Percentiles rank a stretch among this genome's conserved stretches.
phyloP scores from a whole-genome alignment of 2,888 invertebrate genomes.

The Parelbella ahira region DNA sequence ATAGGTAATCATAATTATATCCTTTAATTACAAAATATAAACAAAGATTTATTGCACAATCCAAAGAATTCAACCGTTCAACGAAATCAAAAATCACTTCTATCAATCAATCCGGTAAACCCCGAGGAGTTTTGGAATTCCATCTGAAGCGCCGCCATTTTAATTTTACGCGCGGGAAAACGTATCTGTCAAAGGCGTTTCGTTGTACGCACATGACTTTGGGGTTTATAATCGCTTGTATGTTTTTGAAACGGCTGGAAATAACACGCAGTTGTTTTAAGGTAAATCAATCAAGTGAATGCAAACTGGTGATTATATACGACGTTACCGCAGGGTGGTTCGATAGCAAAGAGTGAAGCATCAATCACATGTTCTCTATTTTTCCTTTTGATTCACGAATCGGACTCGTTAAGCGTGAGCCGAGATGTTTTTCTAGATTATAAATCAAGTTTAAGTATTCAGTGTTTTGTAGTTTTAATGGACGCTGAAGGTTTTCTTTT shows the following conservation, averaged over 20 bases:
- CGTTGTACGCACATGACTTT: constrained; percentile 11
- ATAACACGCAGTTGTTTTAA: constrained; percentile 25
- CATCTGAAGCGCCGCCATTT: constrained; percentile 26
- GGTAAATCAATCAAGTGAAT: constrained; percentile 46
- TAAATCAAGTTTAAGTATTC: constrained; percentile 24
- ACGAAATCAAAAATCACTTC: constrained; percentile 28
- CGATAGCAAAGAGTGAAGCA: constrained; percentile 40
- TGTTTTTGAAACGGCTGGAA: constrained; percentile 12
- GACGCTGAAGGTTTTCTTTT: too few species aligned
- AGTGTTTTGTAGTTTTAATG: constrained; percentile 15
- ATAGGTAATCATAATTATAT: too few species aligned
- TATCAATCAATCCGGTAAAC: constrained; percentile 30
- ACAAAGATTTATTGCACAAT: constrained; percentile 12
- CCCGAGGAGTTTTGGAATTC: constrained; percentile 29
- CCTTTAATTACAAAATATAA: constrained; percentile 7
- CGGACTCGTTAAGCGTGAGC: constrained; percentile 28
- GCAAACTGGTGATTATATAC: constrained; percentile 38
- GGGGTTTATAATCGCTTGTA: constrained; percentile 23
- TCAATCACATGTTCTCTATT: constrained; percentile 61
- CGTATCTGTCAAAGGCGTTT: constrained; percentile 16
- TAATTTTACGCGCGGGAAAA: constrained; percentile 26
- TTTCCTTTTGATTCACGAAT: constrained; percentile 39
- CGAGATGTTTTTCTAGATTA: constrained; percentile 20
- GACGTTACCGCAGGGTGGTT: constrained; percentile 35
- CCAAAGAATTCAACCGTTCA: constrained; percentile 18